phyloP scores from a whole-genome alignment of 2,797 vertebrate species.

The Dendrocincla tyrannina region DNA sequence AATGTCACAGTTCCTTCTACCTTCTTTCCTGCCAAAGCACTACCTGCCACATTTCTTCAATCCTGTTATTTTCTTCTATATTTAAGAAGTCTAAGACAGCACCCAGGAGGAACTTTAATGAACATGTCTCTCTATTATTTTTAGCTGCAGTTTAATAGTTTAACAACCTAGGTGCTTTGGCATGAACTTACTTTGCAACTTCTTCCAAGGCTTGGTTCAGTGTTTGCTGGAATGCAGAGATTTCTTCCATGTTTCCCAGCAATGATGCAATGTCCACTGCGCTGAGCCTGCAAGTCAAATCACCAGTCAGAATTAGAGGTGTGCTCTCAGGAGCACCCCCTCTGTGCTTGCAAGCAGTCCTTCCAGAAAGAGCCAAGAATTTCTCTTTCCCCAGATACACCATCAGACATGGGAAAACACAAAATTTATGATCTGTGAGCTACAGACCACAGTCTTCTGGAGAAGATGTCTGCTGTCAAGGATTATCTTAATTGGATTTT shows the following conservation, averaged over 20 bases:
- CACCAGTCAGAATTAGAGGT: neutral
- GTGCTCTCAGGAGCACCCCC: neutral
- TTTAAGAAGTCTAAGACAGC: slow-evolving; percentile 10
- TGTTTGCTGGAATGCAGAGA: slow-evolving; percentile 91
- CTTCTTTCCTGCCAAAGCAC: neutral
- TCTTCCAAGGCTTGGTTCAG: slow-evolving; percentile 92
- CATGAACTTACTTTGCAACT: slow-evolving; percentile 87
- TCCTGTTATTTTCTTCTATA: neutral
- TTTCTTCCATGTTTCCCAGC: slow-evolving; percentile 93
- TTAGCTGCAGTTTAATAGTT: neutral
- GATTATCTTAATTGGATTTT: slow-evolving; percentile 52
- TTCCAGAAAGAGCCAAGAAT: neutral
- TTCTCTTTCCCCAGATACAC: neutral
- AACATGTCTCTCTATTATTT: neutral
- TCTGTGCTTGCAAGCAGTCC: neutral
- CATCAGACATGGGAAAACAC: neutral
- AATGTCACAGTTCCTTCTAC: neutral
- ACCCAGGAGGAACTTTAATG: neutral
- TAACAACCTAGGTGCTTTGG: neutral
- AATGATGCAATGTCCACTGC: slow-evolving; percentile 82
- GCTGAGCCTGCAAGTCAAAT: slow-evolving; percentile 80
- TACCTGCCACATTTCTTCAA: neutral
- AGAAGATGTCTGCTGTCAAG: slow-evolving; percentile 25
- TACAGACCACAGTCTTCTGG: neutral
- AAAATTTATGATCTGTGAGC: neutral